These are phyloP conservation scores for Empidonax alnorum DNA, from an alignment of 2,113 vertebrate genomes.

Conservation along the genomic window DNA sequence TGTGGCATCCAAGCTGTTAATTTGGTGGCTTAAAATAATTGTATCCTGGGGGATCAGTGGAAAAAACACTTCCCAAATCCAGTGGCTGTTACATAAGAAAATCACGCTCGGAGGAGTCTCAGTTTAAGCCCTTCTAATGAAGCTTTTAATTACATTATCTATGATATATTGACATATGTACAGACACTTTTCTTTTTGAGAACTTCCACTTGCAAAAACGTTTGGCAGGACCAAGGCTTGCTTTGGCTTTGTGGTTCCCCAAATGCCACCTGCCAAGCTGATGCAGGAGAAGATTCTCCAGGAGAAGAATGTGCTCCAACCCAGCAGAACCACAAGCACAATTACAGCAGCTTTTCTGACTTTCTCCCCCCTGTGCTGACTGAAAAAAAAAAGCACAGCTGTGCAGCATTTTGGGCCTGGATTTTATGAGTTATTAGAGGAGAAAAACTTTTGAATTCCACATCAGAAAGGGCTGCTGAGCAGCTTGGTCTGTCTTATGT, in stretches of 20 bases:
- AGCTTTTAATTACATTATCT: neutral
- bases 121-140: neutral
- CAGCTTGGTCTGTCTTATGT: neutral
- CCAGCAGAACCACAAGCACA: neutral
- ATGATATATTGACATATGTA: too few species aligned
- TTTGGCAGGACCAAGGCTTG: neutral
- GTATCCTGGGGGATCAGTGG: neutral
- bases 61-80: neutral
- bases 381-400: neutral
- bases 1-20: fast-evolving
- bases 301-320: neutral
- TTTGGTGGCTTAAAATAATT: neutral
- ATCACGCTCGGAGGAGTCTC: neutral
- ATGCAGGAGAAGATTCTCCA: neutral
- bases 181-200: neutral
- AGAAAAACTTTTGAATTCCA: neutral
- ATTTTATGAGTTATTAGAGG: neutral
- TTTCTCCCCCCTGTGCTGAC: neutral
- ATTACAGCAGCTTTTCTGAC: neutral
- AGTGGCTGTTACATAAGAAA: neutral
- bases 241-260: neutral
- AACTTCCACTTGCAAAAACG: neutral
- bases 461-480: neutral
- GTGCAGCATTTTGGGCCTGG: neutral
- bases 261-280: neutral